These are phyloP conservation scores for Uromys caudimaculatus DNA, from an alignment of 2,797 vertebrate genomes.

Conservation along the genomic window DNA sequence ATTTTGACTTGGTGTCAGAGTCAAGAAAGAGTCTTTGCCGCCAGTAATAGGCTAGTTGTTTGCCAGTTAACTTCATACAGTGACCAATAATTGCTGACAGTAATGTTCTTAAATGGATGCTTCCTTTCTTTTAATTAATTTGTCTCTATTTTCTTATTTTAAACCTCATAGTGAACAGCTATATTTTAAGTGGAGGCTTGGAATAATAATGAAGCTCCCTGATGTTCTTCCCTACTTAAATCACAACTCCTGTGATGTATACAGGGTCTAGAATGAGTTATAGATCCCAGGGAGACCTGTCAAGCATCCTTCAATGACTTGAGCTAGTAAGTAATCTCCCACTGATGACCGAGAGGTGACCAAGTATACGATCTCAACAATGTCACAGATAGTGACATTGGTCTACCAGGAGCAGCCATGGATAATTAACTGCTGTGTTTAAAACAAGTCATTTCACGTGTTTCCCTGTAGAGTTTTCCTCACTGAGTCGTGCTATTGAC, in stretches of 20 bases:
- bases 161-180: not conserved
- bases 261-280: not conserved
- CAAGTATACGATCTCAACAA: not conserved
- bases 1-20: constrained; percentile 53
- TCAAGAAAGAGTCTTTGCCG: not conserved
- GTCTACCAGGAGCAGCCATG: not conserved
- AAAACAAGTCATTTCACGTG: constrained; percentile 14
- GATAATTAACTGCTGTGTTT: not conserved
- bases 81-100: not conserved
- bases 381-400: not conserved
- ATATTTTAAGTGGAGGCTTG: constrained; percentile 63
- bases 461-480: not conserved
- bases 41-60: not conserved
- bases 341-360: constrained; percentile 47
- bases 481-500: constrained; percentile 3
- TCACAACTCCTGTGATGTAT: constrained; percentile 36
- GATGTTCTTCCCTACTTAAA: constrained; percentile 26
- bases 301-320: constrained; percentile 43
- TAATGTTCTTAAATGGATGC: constrained; percentile 17
- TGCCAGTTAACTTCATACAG: not conserved
- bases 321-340: constrained; percentile 29
- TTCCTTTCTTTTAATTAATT: constrained; percentile 44
- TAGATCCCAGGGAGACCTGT: not conserved
- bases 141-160: constrained; percentile 53
- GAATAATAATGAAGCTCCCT: constrained; percentile 52